These are phyloP conservation scores for Herminia tarsipennalis DNA, from an alignment of 2,888 invertebrate species.

Conservation along the genomic window DNA sequence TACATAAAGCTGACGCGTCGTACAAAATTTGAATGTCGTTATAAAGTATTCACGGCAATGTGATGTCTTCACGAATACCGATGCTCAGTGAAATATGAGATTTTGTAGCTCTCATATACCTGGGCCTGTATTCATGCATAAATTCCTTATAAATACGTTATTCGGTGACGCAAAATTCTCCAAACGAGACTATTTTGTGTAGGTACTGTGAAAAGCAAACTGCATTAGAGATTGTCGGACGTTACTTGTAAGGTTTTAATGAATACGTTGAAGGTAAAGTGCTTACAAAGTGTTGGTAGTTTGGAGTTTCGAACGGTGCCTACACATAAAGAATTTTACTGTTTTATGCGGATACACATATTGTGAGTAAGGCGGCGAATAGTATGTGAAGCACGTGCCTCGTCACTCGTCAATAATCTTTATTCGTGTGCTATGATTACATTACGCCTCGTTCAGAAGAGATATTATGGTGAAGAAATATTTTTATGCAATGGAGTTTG, in stretches of 20 bases:
- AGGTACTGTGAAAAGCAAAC: slow-evolving; percentile 26
- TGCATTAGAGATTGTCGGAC: slow-evolving; percentile 28
- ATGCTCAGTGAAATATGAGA: slow-evolving; percentile 25
- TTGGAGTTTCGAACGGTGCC: too few species aligned
- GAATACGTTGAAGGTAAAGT: slow-evolving; percentile 4
- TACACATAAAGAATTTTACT: too few species aligned
- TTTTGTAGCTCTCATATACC: slow-evolving; percentile 22
- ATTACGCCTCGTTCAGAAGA: too few species aligned
- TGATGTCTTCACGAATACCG: slow-evolving; percentile 15
- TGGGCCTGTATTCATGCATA: slow-evolving; percentile 20
- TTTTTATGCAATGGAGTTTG: too few species aligned
- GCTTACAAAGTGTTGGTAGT: not conserved
- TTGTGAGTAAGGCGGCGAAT: too few species aligned
- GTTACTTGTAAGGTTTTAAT: slow-evolving; percentile 21
- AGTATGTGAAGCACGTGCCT: too few species aligned
- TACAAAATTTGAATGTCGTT: slow-evolving; percentile 14
- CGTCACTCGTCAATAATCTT: too few species aligned
- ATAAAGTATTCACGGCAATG: slow-evolving; percentile 26
- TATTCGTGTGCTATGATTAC: too few species aligned
- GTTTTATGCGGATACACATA: too few species aligned
- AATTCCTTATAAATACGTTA: slow-evolving; percentile 24
- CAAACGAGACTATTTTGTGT: slow-evolving; percentile 18
- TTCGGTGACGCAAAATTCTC: slow-evolving; percentile 4
- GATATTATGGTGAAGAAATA: too few species aligned
- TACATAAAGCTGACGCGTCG: too few species aligned